Evolutionary conservation across 2,113 vertebrate species (phyloP), one percentile per base, ranked within the genome.

Genomic region (Cheirogaleus medius): DNA sequence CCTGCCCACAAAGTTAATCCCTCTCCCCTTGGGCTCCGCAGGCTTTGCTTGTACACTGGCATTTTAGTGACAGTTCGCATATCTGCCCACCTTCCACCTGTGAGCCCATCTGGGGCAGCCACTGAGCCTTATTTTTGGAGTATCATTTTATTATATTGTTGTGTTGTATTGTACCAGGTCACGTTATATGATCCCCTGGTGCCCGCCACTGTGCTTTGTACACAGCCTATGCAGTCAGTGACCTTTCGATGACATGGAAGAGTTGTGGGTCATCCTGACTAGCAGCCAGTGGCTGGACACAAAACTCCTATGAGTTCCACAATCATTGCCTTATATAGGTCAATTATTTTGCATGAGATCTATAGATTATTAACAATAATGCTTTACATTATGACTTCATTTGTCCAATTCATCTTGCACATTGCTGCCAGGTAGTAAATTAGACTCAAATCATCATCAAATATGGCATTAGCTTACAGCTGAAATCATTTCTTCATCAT

Each of bases 391-490:
- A 42, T 74, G 68, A 89, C 77, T 90, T 76, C 64, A 39, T 84
- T 52, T 69, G 90, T 87, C 56, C 71, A 71, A 37, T 76, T 66
- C 90, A 63, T 73, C 92, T 73, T 81, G 85, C 92, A 81, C 64
- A 23, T 34, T 34, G 52, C 74, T 93, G 52, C 94, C 95, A 77
- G 87, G 15, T 82, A 93, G 81, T 87, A 84, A 98, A 92, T 84
- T 13, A 27, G 4, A 34, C 37, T 82, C 52, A 1, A 27, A 34
- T 77, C 87, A 80, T 32, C 56, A 56, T 88, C 39, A 21, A 94
- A 80, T 78, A 42, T 11, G 3, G 37, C 49, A 37, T 58, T 54
- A 39, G 54, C 95, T 87, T 64, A 80, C 21, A 68, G 84, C 90
- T 17, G 18, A 91, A 56, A 87, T n/a, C 66, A 39, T 37, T 83